Evolutionary conservation across 1,140 invertebrate genomes (phyloP).

Genomic region (Gryon sp.): DNA sequence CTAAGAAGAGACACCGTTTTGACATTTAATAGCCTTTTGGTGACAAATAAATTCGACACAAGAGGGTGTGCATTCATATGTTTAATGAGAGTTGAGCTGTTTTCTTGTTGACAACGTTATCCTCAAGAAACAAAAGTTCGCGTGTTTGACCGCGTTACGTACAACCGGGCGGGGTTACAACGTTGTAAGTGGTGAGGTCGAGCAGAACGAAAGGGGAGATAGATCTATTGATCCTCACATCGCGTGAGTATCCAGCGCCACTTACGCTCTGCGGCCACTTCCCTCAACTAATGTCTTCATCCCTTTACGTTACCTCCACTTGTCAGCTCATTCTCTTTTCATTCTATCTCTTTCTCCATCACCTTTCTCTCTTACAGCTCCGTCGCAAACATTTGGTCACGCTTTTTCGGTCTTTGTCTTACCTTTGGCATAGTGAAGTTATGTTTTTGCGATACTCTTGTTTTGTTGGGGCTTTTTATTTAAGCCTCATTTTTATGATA

Average conservation of each 20-base stretch:
- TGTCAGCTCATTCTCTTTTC: constrained; percentile 35
- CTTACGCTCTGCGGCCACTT: constrained; percentile 63
- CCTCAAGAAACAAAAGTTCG: constrained; percentile 28
- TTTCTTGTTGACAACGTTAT: constrained; percentile 52
- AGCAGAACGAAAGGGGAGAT: constrained; percentile 66
- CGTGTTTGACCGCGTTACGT: constrained; percentile 29
- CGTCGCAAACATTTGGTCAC: background rate
- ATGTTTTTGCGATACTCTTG: constrained; percentile 12
- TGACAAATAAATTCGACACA: no score
- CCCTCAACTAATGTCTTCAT: constrained; percentile 76
- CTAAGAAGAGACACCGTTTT: no score
- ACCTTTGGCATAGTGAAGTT: constrained; percentile 26
- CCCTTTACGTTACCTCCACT: constrained; percentile 63
- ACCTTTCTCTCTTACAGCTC: background rate
- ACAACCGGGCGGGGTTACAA: constrained; percentile 45
- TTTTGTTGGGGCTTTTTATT: constrained; percentile 19
- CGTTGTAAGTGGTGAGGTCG: constrained; percentile 59
- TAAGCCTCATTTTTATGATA: constrained; percentile 22
- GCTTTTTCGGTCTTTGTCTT: constrained; percentile 21
- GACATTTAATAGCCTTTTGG: no score
- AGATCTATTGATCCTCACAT: constrained; percentile 74
- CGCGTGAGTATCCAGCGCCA: constrained; percentile 75
- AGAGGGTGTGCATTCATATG: no score
- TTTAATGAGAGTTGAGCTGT: constrained; percentile 59
- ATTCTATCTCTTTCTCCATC: constrained; percentile 1